A percentile compares a stretch with the other conserved stretches of the same genome.
These are phyloP conservation scores for Heliothis peltigera DNA, from an alignment of 2,888 invertebrate species.

Conservation along the genomic window DNA sequence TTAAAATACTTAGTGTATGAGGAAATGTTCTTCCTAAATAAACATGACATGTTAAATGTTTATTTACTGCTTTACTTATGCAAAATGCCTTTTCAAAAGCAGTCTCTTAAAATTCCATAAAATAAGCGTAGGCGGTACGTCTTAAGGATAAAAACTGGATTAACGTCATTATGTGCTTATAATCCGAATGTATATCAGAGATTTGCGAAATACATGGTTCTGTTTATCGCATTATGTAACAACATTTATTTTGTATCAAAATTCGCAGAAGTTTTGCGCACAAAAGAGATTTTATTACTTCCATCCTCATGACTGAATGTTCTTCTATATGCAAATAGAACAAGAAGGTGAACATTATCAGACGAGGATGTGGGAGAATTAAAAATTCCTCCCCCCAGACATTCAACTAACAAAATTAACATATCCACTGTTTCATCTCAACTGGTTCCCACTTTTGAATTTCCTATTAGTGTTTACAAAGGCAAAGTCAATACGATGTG, in stretches of 20 bases:
- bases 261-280: slow-evolving; percentile 8
- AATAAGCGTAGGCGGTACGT: slow-evolving; percentile 74
- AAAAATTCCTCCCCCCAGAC: slow-evolving; percentile 63
- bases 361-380: slow-evolving; percentile 59
- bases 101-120: slow-evolving; percentile 79
- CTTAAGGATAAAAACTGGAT: slow-evolving; percentile 82
- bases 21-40: slow-evolving; percentile 45
- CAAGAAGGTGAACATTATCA: slow-evolving; percentile 45
- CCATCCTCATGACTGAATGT: slow-evolving; percentile 37
- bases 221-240: slow-evolving; percentile 32
- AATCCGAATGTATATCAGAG: slow-evolving; percentile 79
- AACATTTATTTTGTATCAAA: slow-evolving; percentile 30
- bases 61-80: slow-evolving; percentile 51
- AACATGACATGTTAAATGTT: slow-evolving; percentile 45
- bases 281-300: slow-evolving; percentile 13
- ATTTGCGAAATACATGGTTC: slow-evolving; percentile 72
- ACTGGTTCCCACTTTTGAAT: slow-evolving; percentile 88
- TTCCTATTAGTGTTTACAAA: slow-evolving; percentile 89
- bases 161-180: slow-evolving; percentile 75
- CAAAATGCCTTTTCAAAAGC: slow-evolving; percentile 58
- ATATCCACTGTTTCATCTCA: slow-evolving; percentile 88
- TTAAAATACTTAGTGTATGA: slow-evolving; percentile 31
- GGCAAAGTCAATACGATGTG: slow-evolving; percentile 85
- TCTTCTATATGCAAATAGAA: slow-evolving; percentile 48
- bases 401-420: slow-evolving; percentile 82